These are phyloP conservation scores for Ashinkailepas kermadecensis DNA, from an alignment of 2,888 invertebrate species.

Conservation along the genomic window DNA sequence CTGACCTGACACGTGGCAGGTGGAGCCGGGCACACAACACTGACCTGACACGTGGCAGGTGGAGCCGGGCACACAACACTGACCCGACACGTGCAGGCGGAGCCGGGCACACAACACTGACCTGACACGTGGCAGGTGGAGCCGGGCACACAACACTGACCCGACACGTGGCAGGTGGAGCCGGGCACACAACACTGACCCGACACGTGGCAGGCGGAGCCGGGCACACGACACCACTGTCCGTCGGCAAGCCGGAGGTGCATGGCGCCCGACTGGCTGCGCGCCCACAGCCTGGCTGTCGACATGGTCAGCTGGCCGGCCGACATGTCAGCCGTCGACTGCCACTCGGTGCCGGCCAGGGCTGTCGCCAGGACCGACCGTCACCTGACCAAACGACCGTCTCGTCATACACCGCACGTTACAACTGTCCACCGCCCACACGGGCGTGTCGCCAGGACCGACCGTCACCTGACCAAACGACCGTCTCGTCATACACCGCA, in stretches of 20 bases:
- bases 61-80: too few species aligned
- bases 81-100: too few species aligned
- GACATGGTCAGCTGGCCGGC: neutral
- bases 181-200: too few species aligned
- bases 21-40: too few species aligned
- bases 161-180: too few species aligned
- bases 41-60: too few species aligned
- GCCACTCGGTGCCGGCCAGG: conserved; percentile 13
- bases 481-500: too few species aligned
- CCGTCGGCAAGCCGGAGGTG: neutral
- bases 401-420: neutral
- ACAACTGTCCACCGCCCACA: conserved; percentile 47
- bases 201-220: neutral
- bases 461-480: conserved; percentile 41
- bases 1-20: too few species aligned
- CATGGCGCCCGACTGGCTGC: neutral
- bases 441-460: conserved; percentile 40
- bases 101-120: too few species aligned
- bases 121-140: too few species aligned
- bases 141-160: too few species aligned
- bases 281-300: neutral
- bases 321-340: neutral
- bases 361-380: conserved; percentile 40
- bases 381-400: conserved; percentile 39
- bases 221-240: conserved; percentile 18